Conservation (phyloP, 1,140 invertebrate species). For the Drosophila triauraria region DNA sequence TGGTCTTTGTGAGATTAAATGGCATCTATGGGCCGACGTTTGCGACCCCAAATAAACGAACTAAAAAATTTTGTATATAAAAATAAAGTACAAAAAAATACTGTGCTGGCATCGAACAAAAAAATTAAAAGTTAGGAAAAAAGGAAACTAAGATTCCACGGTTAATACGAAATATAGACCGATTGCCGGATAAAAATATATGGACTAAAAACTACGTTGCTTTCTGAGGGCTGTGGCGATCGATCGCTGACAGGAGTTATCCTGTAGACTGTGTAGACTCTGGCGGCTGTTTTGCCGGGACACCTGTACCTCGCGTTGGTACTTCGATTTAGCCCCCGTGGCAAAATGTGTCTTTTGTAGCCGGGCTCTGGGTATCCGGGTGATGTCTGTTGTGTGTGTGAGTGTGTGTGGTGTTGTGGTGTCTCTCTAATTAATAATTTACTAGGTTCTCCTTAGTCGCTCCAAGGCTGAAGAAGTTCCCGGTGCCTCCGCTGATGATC, state of each 20-base stretch:
- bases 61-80: slow-evolving; percentile 49
- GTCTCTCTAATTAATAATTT: slow-evolving; percentile 45
- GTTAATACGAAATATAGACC: slow-evolving; percentile 29
- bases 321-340: slow-evolving; percentile 2
- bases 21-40: slow-evolving; percentile 33
- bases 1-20: slow-evolving; percentile 61
- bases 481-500: slow-evolving; percentile 1
- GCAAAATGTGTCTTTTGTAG: slow-evolving; percentile 40
- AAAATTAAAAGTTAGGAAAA: neutral
- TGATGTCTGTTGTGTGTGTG: slow-evolving; percentile 12
- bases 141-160: slow-evolving; percentile 39
- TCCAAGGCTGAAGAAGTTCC: slow-evolving; percentile 11
- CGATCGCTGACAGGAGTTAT: slow-evolving; percentile 1
- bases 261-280: slow-evolving; percentile 18
- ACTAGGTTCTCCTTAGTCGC: slow-evolving; percentile 38
- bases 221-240: slow-evolving; percentile 30
- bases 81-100: slow-evolving; percentile 71
- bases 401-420: slow-evolving; percentile 7
- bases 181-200: slow-evolving; percentile 54
- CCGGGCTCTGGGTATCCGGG: slow-evolving; percentile 25
- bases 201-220: slow-evolving; percentile 38
- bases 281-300: slow-evolving; percentile 37
- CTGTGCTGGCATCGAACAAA: slow-evolving; percentile 60
- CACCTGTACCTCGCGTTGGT: neutral
- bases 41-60: slow-evolving; percentile 1